Percentiles rank a stretch among this genome's conserved stretches.
These are phyloP conservation scores for Scelioninae gen. 2 DNA, from an alignment of 2,888 invertebrate genomes.

Conservation along the genomic window DNA sequence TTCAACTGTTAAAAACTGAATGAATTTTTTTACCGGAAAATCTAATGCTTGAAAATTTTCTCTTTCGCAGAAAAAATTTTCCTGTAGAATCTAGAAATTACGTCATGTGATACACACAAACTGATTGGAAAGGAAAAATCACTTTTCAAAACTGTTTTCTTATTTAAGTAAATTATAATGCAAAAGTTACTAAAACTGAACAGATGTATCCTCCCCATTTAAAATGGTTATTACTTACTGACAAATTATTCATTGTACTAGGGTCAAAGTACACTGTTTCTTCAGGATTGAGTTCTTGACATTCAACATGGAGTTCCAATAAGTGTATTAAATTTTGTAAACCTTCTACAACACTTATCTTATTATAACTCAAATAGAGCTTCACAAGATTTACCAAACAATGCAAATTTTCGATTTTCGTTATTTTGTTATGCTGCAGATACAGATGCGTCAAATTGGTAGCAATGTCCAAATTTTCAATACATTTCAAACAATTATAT, in stretches of 20 bases:
- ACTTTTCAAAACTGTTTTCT: no score
- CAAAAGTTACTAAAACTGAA: no score
- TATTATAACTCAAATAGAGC: conserved; percentile 84
- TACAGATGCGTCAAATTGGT: conserved; percentile 82
- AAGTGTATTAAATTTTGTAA: conserved; percentile 79
- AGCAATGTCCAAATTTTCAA: conserved; percentile 83
- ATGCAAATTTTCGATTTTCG: conserved; percentile 82
- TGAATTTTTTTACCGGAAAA: no score
- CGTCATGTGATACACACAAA: no score
- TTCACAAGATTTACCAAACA: conserved; percentile 82
- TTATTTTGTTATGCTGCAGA: conserved; percentile 86
- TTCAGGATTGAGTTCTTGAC: conserved; percentile 78
- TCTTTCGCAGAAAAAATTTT: no score
- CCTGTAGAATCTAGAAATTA: no score
- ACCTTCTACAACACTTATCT: conserved; percentile 83
- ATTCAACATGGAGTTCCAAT: conserved; percentile 83
- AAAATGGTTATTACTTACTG: conserved; percentile 74
- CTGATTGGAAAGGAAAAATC: no score
- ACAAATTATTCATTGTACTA: conserved; percentile 78
- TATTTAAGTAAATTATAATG: no score
- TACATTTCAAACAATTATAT: conserved; percentile 85
- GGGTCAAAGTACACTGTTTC: conserved; percentile 83
- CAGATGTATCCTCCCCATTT: no score
- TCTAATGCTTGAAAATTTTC: no score
- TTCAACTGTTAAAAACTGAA: no score